Percentiles rank a stretch among this genome's conserved stretches.
Conservation (phyloP, 2,888 invertebrate genomes). For the Bembecia ichneumoniformis region DNA sequence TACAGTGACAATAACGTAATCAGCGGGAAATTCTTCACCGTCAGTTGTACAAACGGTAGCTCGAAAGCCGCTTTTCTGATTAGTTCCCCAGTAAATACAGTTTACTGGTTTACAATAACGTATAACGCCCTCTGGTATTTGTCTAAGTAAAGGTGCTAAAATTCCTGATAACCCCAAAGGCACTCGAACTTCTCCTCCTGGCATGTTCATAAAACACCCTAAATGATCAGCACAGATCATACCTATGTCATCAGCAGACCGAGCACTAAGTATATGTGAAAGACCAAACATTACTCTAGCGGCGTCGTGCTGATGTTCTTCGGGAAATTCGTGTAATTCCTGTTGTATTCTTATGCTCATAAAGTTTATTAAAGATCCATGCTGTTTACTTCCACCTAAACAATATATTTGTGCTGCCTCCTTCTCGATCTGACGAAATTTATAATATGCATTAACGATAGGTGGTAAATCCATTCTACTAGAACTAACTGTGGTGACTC, state of each 20-base stretch:
- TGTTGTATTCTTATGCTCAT: constrained; percentile 77
- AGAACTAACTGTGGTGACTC: constrained; percentile 75
- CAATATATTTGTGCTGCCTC: constrained; percentile 76
- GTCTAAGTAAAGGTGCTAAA: constrained; percentile 75
- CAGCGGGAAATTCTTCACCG: constrained; percentile 79
- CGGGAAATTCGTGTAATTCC: constrained; percentile 76
- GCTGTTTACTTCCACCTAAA: constrained; percentile 72
- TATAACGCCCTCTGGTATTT: constrained; percentile 74
- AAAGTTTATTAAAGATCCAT: constrained; percentile 77
- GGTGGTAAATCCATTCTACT: constrained; percentile 74
- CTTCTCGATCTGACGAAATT: constrained; percentile 76
- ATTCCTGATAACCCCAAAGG: constrained; percentile 77
- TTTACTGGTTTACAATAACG: constrained; percentile 80
- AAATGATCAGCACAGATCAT: constrained; percentile 50
- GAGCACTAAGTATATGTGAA: constrained; percentile 73
- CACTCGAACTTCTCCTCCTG: constrained; percentile 72
- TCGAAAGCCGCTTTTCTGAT: constrained; percentile 54
- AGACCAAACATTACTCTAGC: constrained; percentile 78
- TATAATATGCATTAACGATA: constrained; percentile 74
- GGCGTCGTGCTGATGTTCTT: constrained; percentile 77
- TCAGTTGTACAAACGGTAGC: constrained; percentile 77
- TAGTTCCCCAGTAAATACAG: constrained; percentile 77
- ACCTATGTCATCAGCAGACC: constrained; percentile 75
- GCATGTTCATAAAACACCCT: constrained; percentile 68
- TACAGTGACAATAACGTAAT: constrained; percentile 85